phyloP scores from a whole-genome alignment of 2,797 vertebrate species.

The Malacoctenus gilli region DNA sequence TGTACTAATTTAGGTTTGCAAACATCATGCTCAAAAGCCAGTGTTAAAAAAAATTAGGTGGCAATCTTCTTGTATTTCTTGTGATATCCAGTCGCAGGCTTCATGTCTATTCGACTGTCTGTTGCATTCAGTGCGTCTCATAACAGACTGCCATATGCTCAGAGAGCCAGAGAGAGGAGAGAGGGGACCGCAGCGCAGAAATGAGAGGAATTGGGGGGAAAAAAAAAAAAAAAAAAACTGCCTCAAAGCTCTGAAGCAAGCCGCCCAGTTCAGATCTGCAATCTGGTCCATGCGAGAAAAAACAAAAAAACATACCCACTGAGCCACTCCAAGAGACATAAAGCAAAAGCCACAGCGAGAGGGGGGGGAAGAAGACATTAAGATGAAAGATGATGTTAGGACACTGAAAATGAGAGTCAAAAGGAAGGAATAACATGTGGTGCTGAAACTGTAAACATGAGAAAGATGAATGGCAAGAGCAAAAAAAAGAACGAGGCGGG shows the following conservation, averaged over 20 bases:
- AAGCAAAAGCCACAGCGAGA: conserved; percentile 70
- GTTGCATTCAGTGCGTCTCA: conserved; percentile 23
- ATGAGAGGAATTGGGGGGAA: conserved; percentile 24
- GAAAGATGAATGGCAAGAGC: conserved; percentile 12
- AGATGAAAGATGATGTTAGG: conserved; percentile 61
- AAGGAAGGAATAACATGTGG: conserved; percentile 30
- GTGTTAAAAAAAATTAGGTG: not conserved
- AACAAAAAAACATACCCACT: conserved; percentile 79
- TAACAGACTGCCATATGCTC: conserved; percentile 15
- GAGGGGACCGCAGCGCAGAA: conserved; percentile 42
- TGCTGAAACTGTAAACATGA: conserved; percentile 30
- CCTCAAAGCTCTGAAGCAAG: conserved; percentile 22
- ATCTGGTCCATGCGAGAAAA: conserved; percentile 49
- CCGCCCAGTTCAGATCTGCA: conserved; percentile 35
- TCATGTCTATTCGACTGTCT: not conserved
- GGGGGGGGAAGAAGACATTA: conserved; percentile 54
- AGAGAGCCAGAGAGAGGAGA: conserved; percentile 49
- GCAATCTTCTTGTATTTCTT: conserved; percentile 6
- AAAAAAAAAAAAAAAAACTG: conserved; percentile 26
- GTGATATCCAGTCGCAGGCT: conserved; percentile 13
- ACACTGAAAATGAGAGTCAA: conserved; percentile 27
- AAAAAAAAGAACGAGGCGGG: conserved; percentile 11
- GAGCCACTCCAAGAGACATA: conserved; percentile 70
- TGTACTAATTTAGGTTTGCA: conserved; percentile 7
- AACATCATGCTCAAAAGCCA: conserved; percentile 28